phyloP scores from a whole-genome alignment of 2,113 vertebrate species.

The Redunca redunca region DNA sequence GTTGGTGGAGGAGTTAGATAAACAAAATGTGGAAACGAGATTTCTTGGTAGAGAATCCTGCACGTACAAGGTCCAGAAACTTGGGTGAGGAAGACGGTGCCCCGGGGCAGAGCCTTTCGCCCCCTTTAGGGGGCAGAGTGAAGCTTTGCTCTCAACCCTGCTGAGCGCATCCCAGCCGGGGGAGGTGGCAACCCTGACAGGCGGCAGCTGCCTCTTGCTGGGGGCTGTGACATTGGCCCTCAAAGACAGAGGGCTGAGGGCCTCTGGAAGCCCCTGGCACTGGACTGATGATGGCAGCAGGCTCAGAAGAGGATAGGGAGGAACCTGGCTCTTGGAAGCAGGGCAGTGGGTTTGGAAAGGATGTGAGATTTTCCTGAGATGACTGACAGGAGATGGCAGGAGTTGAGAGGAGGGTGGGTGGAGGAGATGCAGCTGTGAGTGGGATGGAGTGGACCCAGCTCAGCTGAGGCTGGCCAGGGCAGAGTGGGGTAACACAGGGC shows the following conservation, averaged over 20 bases:
- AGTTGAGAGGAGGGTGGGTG: neutral
- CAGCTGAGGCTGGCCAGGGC: no score
- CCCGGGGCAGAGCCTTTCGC: no score
- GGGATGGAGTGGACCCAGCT: neutral
- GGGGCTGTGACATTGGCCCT: neutral
- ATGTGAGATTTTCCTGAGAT: neutral
- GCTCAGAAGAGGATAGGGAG: neutral
- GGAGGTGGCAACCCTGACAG: rapidly evolving
- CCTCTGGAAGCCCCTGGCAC: rapidly evolving
- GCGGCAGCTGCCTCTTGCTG: neutral
- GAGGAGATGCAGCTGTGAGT: neutral
- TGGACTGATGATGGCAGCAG: neutral
- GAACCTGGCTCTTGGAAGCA: neutral
- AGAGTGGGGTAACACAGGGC: rapidly evolving
- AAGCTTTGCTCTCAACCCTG: neutral
- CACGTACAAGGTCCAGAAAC: no score
- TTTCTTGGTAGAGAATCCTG: neutral
- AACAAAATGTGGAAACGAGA: neutral
- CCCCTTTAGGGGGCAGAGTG: neutral
- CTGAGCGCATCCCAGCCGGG: rapidly evolving
- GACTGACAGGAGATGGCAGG: no score
- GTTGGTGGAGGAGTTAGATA: neutral
- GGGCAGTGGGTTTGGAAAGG: neutral
- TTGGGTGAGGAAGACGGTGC: rapidly evolving
- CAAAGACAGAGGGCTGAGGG: neutral